These are phyloP conservation scores for Trachurus trachurus DNA, from an alignment of 2,797 vertebrate species.

Conservation along the genomic window DNA sequence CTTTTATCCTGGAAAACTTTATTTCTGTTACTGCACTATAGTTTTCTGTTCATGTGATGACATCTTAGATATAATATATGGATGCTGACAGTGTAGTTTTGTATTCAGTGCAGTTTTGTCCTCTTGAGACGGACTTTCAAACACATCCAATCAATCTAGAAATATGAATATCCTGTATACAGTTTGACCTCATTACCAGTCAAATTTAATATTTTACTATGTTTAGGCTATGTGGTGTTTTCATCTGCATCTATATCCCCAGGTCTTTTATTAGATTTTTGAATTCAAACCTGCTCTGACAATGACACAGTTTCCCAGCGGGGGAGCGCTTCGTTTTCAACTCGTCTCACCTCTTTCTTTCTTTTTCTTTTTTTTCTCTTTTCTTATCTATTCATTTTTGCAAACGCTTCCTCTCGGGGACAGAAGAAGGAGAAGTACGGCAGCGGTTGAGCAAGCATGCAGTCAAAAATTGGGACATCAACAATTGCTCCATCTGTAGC, in stretches of 20 bases:
- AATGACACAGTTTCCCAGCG: neutral
- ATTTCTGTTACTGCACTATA: too few species aligned
- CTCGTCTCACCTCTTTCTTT: conserved; percentile 1
- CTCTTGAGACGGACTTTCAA: neutral
- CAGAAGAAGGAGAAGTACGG: conserved; percentile 5
- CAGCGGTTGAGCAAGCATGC: conserved; percentile 1
- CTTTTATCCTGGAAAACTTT: neutral
- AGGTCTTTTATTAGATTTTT: neutral
- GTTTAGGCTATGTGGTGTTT: neutral
- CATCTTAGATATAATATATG: too few species aligned
- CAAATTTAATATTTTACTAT: neutral
- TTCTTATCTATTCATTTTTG: neutral
- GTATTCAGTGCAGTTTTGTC: neutral
- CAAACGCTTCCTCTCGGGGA: conserved; percentile 4
- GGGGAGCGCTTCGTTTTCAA: neutral
- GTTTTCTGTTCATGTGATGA: too few species aligned
- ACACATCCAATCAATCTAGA: too few species aligned
- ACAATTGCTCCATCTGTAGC: conserved; percentile 59
- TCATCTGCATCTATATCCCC: neutral
- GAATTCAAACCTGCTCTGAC: neutral
- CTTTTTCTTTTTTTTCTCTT: neutral
- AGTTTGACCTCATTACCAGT: neutral
- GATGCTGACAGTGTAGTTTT: too few species aligned
- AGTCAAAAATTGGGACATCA: conserved; percentile 5
- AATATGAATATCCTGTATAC: too few species aligned